Percentiles rank a stretch among this genome's conserved stretches.
phyloP scores from a whole-genome alignment of 1,140 invertebrate genomes.

The Drosophila sp. region DNA sequence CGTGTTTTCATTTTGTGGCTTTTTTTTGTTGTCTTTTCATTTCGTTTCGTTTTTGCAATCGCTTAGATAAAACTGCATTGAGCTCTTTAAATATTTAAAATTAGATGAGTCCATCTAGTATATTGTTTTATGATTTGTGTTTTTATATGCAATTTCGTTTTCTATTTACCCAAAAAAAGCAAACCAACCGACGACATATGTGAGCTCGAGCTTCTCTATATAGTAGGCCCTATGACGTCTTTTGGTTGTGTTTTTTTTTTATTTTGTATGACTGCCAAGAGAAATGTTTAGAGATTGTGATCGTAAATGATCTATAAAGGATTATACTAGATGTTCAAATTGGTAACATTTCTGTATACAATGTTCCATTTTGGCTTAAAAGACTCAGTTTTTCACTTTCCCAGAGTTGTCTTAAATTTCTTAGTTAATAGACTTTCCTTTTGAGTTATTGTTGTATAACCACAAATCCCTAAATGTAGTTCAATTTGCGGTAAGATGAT shows the following conservation, averaged over 20 bases:
- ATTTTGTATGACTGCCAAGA: slow-evolving; percentile 49
- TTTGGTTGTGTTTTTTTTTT: slow-evolving; percentile 15
- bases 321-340: slow-evolving; percentile 19
- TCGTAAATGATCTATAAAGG: slow-evolving; percentile 32
- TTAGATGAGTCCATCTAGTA: slow-evolving; percentile 15
- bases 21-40: neutral
- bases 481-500: slow-evolving; percentile 55
- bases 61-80: slow-evolving; percentile 47
- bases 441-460: neutral
- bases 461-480: slow-evolving; percentile 56
- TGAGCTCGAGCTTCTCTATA: neutral
- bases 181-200: slow-evolving; percentile 52
- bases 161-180: slow-evolving; percentile 24
- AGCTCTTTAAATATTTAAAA: slow-evolving; percentile 34
- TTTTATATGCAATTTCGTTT: slow-evolving; percentile 45
- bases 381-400: neutral
- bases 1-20: slow-evolving; percentile 10
- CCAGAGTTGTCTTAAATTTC: neutral
- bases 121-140: slow-evolving; percentile 38
- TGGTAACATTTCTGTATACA: slow-evolving; percentile 3
- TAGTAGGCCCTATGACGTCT: slow-evolving; percentile 54
- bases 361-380: neutral
- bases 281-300: slow-evolving; percentile 51
- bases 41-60: slow-evolving; percentile 28
- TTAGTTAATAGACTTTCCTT: neutral